phyloP scores from a whole-genome alignment of 2,888 invertebrate species.

The Carcina quercana region DNA sequence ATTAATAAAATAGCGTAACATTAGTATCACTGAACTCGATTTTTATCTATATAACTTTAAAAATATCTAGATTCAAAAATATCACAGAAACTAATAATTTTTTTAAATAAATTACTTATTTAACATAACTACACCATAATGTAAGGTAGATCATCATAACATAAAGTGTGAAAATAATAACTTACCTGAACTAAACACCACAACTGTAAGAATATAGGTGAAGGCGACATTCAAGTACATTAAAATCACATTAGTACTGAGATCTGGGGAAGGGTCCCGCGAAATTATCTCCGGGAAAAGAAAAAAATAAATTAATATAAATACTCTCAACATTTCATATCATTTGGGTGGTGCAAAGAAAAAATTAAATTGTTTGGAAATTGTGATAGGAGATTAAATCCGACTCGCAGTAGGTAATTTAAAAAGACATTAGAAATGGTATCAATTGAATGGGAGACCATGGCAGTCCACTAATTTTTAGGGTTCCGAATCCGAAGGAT shows the following conservation, averaged over 20 bases:
- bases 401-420: constrained; percentile 19
- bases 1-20: neutral
- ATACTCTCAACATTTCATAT: constrained; percentile 49
- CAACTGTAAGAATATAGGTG: constrained; percentile 55
- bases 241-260: constrained; percentile 71
- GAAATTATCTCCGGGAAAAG: constrained; percentile 54
- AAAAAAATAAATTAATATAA: constrained; percentile 61
- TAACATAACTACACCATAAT: no score
- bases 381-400: constrained; percentile 37
- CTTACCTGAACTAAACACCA: constrained; percentile 31
- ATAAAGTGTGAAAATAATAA: constrained; percentile 16
- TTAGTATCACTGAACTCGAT: no score
- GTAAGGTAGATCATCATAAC: no score
- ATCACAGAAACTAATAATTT: no score
- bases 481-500: no score
- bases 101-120: no score
- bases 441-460: no score
- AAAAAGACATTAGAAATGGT: constrained; percentile 2
- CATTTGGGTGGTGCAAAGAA: constrained; percentile 42
- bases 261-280: constrained; percentile 49
- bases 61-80: no score
- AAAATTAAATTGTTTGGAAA: constrained; percentile 66
- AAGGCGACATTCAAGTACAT: constrained; percentile 60
- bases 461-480: no score
- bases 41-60: no score